Conservation (phyloP, 2,888 invertebrate species). For the Merodon equestris region DNA sequence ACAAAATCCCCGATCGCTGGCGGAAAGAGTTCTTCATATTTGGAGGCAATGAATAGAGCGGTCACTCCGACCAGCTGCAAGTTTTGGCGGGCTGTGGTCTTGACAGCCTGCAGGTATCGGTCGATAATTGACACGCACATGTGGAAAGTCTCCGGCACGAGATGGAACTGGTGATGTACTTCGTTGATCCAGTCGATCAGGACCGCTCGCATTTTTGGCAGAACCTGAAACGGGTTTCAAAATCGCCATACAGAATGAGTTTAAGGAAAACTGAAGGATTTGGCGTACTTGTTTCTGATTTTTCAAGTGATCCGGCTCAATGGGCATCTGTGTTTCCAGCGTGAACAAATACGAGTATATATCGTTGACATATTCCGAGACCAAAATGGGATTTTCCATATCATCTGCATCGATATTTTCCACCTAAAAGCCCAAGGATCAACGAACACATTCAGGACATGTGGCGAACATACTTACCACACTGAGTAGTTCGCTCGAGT, state of each 20-base stretch:
- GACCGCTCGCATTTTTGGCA: conserved; percentile 91
- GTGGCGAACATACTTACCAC: conserved; percentile 54
- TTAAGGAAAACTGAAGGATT: background rate
- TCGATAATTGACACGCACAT: conserved; percentile 93
- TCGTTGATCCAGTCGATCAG: conserved; percentile 97
- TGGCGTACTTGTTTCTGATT: conserved; percentile 80
- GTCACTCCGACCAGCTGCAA: conserved; percentile 94
- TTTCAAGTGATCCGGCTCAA: conserved; percentile 84
- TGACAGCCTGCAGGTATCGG: conserved; percentile 85
- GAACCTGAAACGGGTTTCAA: conserved; percentile 79
- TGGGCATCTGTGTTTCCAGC: conserved; percentile 85
- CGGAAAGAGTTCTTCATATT: conserved; percentile 96
- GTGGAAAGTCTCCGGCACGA: conserved; percentile 93
- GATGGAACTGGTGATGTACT: conserved; percentile 91
- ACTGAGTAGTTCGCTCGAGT: conserved; percentile 71
- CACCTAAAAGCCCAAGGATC: conserved; percentile 73
- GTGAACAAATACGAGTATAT: conserved; percentile 90
- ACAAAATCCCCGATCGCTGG: conserved; percentile 94
- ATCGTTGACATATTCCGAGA: conserved; percentile 92
- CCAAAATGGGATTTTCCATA: conserved; percentile 86
- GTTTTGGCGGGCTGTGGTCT: conserved; percentile 83
- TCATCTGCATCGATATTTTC: conserved; percentile 89
- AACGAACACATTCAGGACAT: background rate
- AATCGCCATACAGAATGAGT: background rate
- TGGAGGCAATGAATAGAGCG: conserved; percentile 93